Base-by-base conservation (phyloP, 2,888 invertebrate genomes). In the Hydroisotoma schaefferi region DNA sequence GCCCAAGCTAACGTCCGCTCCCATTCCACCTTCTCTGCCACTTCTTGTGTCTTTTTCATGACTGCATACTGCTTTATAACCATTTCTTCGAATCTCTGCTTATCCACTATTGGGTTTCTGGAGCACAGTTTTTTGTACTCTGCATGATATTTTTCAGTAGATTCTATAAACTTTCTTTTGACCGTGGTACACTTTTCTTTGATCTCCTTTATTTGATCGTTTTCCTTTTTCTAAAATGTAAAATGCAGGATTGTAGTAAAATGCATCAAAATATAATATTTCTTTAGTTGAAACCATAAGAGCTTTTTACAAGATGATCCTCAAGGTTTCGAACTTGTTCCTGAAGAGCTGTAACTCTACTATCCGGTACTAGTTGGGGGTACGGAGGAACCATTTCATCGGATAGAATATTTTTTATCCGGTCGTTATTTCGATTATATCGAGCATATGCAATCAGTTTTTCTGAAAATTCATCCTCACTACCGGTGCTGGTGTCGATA, bases 381-480 rank as follows among this genome's bases (percentile, higher is more conserved):
- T 33, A 15, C 20, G 40, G 44, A 8, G 59, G 59, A 2, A 59
- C 25, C 20, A 55, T 28, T 12, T 33, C 49, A 20, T 59, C 59
- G 2, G 48, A 49, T 3, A 59, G 5, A 2, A 59, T 49, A 1
- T 18, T 38, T 55, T 59, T 55, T 22, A 59, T 55, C 26, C 55
- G 26, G 15, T 54, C 33, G 18, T 37, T 55, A 37, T 59, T 59
- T 49, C 59, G 48, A 37, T 59, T 59, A 33, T 29, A 59, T 12
- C 59, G 59, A 23, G 59, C 55, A 26, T 47, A 59, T 2, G 59
- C 27, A 55, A 59, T 55, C 2, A 59, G 40, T 38, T 59, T 59
- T 20, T 59, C 59, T 1, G 38, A 48, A 28, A 55, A 55, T 10
- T 59, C 55, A 22, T 59, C 58, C 4, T 52, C 52, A 23, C 28